Evolutionary conservation across 1,140 invertebrate species (phyloP), one percentile per base, ranked within the genome.

Genomic region (Drosophila triauraria): DNA sequence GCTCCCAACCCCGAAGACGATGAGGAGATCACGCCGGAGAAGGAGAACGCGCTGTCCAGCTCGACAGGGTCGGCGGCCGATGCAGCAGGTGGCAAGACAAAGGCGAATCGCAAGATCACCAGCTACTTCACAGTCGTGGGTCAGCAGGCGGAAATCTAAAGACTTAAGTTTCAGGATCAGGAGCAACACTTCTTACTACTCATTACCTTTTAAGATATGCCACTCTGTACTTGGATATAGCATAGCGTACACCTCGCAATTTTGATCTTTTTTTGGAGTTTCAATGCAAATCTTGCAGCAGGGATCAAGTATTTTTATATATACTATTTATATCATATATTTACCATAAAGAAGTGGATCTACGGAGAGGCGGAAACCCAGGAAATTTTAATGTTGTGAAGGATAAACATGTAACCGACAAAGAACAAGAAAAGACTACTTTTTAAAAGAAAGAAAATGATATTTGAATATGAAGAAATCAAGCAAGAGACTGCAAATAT

Each of bases 51-150:
- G 2, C 46, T 91, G 70, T 72, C 75, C 25, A 91, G 76, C 35
- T 30, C 67, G 10, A 53, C 63, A 46, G 30, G 58, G 35, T 23
- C 43, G 59, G 23, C 64, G 30, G 9, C 27, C 63, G 50, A 44
- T 59, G 10, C 71, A 64, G 9, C 76, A 78, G 70, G 32, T 48
- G 78, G 81, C 47, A 90, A 90, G 51, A 53, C 82, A 17, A 92
- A 90, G 63, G 62, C 71, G 9, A 88, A 83, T 61, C 82, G 91
- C 35, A 92, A 92, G 71, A 90, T 92, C 10, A 81, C 81, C 23
- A 92, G 91, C 61, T 92, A 90, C 68, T 92, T 92, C 32, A 92
- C 86, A 10, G 91, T 92, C 25, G 77, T 92, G 46, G 91, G 91
- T 7, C 91, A 92, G 58, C 82, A 92, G 70, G 75, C 91, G 61